Conservation (phyloP, 2,888 invertebrate genomes). For the Philereme vetulata region DNA sequence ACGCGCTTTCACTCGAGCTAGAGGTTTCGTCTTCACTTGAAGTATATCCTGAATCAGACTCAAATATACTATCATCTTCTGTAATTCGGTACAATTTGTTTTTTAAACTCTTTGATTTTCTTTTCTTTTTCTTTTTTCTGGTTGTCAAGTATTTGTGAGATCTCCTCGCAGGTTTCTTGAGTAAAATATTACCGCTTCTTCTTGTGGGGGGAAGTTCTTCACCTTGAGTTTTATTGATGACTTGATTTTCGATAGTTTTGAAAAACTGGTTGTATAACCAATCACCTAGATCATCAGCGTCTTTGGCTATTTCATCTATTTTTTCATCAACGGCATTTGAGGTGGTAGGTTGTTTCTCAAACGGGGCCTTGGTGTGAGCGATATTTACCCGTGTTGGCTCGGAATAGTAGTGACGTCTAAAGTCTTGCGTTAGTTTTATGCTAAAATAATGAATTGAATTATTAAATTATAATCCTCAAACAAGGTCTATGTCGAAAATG, state of each 20-base stretch:
- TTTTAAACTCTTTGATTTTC: conserved; percentile 50
- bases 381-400: conserved; percentile 48
- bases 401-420: conserved; percentile 46
- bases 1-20: conserved; percentile 35
- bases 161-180: conserved; percentile 43
- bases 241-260: conserved; percentile 74
- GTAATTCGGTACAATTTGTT: conserved; percentile 66
- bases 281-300: conserved; percentile 69
- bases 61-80: conserved; percentile 71
- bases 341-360: conserved; percentile 41
- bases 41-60: conserved; percentile 48
- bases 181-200: conserved; percentile 48
- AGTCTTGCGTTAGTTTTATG: conserved; percentile 57
- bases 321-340: conserved; percentile 48
- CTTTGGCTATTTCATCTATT: conserved; percentile 59
- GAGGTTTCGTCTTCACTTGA: conserved; percentile 43
- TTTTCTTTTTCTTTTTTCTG: conserved; percentile 44
- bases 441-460: conserved; percentile 40
- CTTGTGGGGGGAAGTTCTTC: conserved; percentile 51
- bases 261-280: conserved; percentile 79
- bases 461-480: too few relatives aligned
- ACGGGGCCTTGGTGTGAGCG: conserved; percentile 29
- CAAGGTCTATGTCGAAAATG: too few relatives aligned
- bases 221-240: conserved; percentile 64
- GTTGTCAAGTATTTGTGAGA: conserved; percentile 45